phyloP scores from a whole-genome alignment of 2,113 vertebrate genomes.

The Gobio gobio region DNA sequence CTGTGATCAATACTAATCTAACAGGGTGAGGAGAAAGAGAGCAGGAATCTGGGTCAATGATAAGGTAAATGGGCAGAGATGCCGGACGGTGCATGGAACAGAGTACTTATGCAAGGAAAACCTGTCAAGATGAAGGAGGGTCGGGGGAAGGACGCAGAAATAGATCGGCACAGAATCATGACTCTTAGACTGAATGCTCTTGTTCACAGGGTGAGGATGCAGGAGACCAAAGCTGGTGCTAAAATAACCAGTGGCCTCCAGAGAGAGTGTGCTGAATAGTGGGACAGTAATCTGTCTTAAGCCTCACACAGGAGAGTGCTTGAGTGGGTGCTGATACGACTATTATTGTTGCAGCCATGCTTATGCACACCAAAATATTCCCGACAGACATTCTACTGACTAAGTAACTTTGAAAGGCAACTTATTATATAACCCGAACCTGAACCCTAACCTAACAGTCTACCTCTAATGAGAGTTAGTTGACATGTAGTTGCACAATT shows the following conservation, averaged over 20 bases:
- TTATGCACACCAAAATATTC: neutral
- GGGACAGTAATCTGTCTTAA: constrained; percentile 32
- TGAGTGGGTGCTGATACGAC: neutral
- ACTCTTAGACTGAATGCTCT: neutral
- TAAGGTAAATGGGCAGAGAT: constrained; percentile 36
- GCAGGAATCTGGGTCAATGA: constrained; percentile 38
- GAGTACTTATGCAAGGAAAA: constrained; percentile 12
- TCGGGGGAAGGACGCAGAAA: constrained; percentile 37
- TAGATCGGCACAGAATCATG: constrained; percentile 35
- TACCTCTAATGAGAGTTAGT: too few relatives aligned
- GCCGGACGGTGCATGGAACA: neutral
- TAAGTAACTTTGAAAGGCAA: too few relatives aligned
- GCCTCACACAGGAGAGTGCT: neutral
- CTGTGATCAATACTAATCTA: constrained; percentile 29
- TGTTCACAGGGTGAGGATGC: constrained; percentile 28
- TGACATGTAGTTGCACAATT: too few relatives aligned
- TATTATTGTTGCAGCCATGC: neutral
- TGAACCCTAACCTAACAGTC: too few relatives aligned
- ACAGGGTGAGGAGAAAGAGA: neutral
- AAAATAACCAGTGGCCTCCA: constrained; percentile 2
- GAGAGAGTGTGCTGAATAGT: neutral
- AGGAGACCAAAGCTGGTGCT: neutral
- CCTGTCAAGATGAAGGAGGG: constrained; percentile 18
- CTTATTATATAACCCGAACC: too few relatives aligned
- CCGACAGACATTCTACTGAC: too few relatives aligned